Evolutionary conservation across 2,797 vertebrate species (phyloP), one percentile per base, ranked within the genome.

Genomic region (Melanotaenia parkinsoni): DNA sequence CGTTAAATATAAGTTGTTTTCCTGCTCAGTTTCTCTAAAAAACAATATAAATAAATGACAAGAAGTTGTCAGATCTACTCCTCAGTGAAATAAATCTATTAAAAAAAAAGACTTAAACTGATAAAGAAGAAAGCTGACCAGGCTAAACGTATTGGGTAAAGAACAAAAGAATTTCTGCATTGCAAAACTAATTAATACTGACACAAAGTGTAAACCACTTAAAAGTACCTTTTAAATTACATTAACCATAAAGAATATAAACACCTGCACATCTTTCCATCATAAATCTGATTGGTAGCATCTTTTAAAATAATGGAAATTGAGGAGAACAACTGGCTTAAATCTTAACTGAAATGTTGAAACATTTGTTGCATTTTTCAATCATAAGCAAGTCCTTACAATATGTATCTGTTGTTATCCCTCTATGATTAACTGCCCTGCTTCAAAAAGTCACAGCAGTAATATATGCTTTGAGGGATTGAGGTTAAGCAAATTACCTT

Each of bases 401-500:
- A 54, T 30, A 18, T 57, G 22, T 30, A 22, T 58, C 10, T 26
- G 24, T 58, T 40, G 2, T 40, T 73, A 32, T 56, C 51, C 57
- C 28, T 7, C 32, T 38, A 37, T 71, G 60, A 63, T 61, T 75
- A 26, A 69, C 72, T 54, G 35, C 66, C 65, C 22, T 16, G 57
- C 51, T 60, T 24, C 57, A 50, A 77, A 59, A 78, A 79, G 56
- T 47, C 50, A 33, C 47, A 69, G 24, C 24, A 14, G 3, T 20
- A 5, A 22, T 67, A 38, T 51, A 37, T 60, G 64, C 63, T 72
- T 24, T 43, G 11, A 35, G 35, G 37, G 33, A 32, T n/a, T 14
- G 35, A 58, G n/a, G 32, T 58, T 74, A 76, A 85, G 78, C 68
- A 86, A 84, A 86, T 81, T 10, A 59, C 2, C 38, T 77, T 80